Evolutionary conservation across 2,888 invertebrate species (phyloP).

Genomic region (Protophormia terraenovae): DNA sequence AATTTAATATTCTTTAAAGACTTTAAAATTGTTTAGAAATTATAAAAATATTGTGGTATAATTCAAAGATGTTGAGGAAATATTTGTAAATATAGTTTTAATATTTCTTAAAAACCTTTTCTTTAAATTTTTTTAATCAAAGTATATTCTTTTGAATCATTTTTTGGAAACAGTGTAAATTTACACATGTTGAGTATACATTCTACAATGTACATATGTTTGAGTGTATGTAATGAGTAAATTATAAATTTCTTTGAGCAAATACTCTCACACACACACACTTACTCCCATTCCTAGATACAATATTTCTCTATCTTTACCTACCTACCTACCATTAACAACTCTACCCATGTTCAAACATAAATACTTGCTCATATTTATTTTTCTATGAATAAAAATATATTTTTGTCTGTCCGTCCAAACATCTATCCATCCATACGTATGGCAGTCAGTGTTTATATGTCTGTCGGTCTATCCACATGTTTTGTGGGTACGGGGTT

Average conservation of each 20-base stretch:
- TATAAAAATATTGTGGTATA: too few relatives aligned
- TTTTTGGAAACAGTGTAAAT: conserved; percentile 25
- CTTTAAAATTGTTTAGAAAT: too few relatives aligned
- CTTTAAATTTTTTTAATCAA: too few relatives aligned
- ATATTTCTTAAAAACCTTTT: too few relatives aligned
- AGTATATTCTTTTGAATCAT: neutral
- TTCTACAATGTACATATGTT: neutral
- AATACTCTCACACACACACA: neutral
- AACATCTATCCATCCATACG: neutral
- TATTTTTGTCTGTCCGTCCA: neutral
- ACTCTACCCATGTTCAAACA: neutral
- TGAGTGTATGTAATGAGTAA: conserved; percentile 8
- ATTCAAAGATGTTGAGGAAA: too few relatives aligned
- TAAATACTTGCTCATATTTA: neutral
- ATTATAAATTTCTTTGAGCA: neutral
- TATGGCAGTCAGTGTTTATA: neutral
- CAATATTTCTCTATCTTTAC: too few relatives aligned
- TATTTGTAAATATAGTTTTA: too few relatives aligned
- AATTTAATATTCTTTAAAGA: too few relatives aligned
- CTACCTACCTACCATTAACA: neutral
- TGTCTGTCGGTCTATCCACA: neutral
- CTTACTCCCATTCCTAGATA: neutral
- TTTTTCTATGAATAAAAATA: neutral
- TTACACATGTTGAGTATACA: neutral
- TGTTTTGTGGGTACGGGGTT: neutral